Percentiles rank a stretch among this genome's conserved stretches.
These are phyloP conservation scores for Megathymus violae DNA, from an alignment of 1,140 invertebrate genomes.

Conservation along the genomic window DNA sequence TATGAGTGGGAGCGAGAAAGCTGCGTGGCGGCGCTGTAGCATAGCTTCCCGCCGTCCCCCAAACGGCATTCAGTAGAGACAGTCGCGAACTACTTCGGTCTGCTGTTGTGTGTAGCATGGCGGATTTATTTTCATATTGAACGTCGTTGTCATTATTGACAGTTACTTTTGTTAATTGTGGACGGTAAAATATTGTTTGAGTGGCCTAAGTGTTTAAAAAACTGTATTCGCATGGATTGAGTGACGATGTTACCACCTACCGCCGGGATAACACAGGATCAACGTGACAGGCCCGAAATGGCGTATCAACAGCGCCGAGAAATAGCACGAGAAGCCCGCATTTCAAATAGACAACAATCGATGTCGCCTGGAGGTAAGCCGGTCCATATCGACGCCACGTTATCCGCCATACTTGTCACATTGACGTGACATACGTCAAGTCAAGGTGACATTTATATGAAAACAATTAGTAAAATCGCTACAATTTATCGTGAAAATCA, in stretches of 20 bases:
- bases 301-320: slow-evolving; percentile 78
- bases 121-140: slow-evolving; percentile 59
- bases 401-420: slow-evolving; percentile 80
- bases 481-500: slow-evolving; percentile 53
- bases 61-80: slow-evolving; percentile 54
- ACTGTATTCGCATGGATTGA: slow-evolving; percentile 70
- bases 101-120: slow-evolving; percentile 58
- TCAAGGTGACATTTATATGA: slow-evolving; percentile 81
- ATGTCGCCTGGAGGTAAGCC: slow-evolving; percentile 80
- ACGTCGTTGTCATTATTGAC: slow-evolving; percentile 49
- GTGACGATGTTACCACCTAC: slow-evolving; percentile 81
- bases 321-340: slow-evolving; percentile 74
- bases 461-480: slow-evolving; percentile 64
- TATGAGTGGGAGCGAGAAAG: slow-evolving; percentile 49
- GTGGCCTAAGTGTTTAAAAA: slow-evolving; percentile 41
- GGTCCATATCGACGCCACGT: slow-evolving; percentile 80
- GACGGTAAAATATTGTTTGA: slow-evolving; percentile 41
- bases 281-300: slow-evolving; percentile 74
- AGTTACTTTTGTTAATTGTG: slow-evolving; percentile 43
- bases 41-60: slow-evolving; percentile 76
- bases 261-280: slow-evolving; percentile 74
- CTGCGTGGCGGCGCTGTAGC: slow-evolving; percentile 75
- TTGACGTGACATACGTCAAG: slow-evolving; percentile 82
- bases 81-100: slow-evolving; percentile 73
- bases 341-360: slow-evolving; percentile 70